Evolutionary conservation across 1,140 invertebrate genomes (phyloP).

Genomic region (Drusus annulatus): DNA sequence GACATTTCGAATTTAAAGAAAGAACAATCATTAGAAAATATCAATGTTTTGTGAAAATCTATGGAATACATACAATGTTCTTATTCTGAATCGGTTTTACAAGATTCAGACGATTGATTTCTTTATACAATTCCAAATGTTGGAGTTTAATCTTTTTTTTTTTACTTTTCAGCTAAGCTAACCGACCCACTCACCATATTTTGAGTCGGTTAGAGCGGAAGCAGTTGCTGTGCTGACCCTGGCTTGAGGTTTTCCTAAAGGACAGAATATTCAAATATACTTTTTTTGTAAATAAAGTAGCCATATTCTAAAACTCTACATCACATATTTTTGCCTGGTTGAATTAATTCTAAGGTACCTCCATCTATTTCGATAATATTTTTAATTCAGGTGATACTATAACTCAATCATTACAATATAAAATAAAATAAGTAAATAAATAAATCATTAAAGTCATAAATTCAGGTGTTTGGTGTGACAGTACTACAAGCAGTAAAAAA

Average conservation of each 20-base stretch:
- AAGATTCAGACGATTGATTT: no score
- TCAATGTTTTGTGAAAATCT: background rate
- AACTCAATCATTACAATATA: no score
- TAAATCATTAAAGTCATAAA: no score
- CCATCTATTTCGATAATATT: no score
- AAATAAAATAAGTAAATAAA: no score
- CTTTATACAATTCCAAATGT: constrained; percentile 1
- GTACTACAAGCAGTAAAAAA: no score
- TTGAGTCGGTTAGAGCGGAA: constrained; percentile 2
- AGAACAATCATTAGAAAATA: background rate
- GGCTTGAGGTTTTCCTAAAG: constrained; percentile 24
- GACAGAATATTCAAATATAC: constrained; percentile 15
- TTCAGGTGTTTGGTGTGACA: no score
- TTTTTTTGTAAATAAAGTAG: background rate
- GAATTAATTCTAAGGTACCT: no score
- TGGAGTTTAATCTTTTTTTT: background rate
- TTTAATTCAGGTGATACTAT: no score
- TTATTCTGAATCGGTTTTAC: background rate
- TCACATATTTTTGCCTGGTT: no score
- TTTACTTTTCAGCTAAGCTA: background rate
- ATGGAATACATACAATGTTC: background rate
- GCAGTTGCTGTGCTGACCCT: constrained; percentile 25
- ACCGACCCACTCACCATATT: constrained; percentile 31
- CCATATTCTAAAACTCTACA: no score
- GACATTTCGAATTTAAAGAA: constrained; percentile 11